Conservation (phyloP, 2,113 vertebrate species). For the Gavialis gangeticus region DNA sequence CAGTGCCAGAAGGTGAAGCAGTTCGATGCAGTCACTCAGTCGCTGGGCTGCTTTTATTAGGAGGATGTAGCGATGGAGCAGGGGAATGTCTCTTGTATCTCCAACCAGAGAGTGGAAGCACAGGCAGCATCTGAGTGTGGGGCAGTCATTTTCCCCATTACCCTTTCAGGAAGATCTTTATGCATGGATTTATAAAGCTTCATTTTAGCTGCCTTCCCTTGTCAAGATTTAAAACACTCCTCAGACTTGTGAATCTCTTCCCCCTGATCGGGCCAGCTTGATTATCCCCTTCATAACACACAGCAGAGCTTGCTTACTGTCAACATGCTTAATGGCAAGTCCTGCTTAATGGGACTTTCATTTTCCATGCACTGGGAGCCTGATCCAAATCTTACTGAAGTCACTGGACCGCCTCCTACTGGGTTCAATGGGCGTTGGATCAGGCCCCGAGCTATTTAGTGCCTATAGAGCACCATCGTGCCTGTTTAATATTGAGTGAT, state of each 20-base stretch:
- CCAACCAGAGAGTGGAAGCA: not conserved
- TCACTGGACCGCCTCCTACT: accelerated
- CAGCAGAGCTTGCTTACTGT: accelerated
- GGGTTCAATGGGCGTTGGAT: not conserved
- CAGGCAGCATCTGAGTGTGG: not conserved
- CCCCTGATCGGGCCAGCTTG: accelerated
- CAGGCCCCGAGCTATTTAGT: not conserved
- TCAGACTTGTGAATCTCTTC: not conserved
- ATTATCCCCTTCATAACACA: accelerated
- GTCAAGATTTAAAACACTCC: not conserved
- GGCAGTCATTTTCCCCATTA: not conserved
- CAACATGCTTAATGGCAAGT: not conserved
- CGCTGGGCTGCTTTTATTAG: not conserved
- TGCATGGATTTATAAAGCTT: not conserved
- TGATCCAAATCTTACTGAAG: accelerated
- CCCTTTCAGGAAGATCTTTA: not conserved
- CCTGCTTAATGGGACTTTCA: not conserved
- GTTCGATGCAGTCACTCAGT: not conserved
- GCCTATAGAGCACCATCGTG: not conserved
- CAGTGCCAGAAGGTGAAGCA: not conserved
- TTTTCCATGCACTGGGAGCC: not conserved
- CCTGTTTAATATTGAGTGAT: not conserved
- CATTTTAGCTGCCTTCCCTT: not conserved
- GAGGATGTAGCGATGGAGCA: not conserved
- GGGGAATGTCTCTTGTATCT: not conserved